Percentiles rank a stretch among this genome's conserved stretches.
Evolutionary conservation across 2,113 vertebrate genomes (phyloP).

Genomic region (Amazona vittata): DNA sequence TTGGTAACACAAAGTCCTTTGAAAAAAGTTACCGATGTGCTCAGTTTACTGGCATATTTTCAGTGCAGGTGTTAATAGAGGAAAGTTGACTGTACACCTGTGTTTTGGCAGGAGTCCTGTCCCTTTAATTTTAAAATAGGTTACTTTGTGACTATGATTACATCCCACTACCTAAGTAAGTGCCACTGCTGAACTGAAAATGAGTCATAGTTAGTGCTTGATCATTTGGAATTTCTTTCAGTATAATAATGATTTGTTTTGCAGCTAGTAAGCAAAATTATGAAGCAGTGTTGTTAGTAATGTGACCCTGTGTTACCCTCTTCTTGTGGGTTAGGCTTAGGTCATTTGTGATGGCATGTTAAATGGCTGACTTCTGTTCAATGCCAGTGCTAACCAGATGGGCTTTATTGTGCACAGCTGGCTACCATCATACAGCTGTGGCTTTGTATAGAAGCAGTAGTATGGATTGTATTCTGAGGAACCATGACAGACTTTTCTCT

Average conservation of each 20-base stretch:
- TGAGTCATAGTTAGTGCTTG: rapidly evolving
- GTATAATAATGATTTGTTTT: background rate
- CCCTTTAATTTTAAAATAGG: background rate
- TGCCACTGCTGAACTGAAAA: background rate
- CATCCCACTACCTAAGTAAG: background rate
- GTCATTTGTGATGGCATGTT: background rate
- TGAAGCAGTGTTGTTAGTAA: background rate
- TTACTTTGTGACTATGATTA: background rate
- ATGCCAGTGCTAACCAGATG: background rate
- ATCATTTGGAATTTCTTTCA: background rate
- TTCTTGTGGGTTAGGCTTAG: background rate
- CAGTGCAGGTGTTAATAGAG: background rate
- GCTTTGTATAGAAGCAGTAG: background rate
- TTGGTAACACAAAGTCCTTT: background rate
- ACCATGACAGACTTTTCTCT: background rate
- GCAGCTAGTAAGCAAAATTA: background rate
- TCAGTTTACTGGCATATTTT: background rate
- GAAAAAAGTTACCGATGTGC: background rate
- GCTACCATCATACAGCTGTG: background rate
- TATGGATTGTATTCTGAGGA: background rate
- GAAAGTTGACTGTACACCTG: background rate
- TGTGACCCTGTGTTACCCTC: background rate
- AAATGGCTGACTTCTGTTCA: background rate
- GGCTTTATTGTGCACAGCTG: background rate
- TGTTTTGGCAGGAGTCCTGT: background rate